phyloP scores from a whole-genome alignment of 1,140 invertebrate genomes.

The Drosophila seguyi region DNA sequence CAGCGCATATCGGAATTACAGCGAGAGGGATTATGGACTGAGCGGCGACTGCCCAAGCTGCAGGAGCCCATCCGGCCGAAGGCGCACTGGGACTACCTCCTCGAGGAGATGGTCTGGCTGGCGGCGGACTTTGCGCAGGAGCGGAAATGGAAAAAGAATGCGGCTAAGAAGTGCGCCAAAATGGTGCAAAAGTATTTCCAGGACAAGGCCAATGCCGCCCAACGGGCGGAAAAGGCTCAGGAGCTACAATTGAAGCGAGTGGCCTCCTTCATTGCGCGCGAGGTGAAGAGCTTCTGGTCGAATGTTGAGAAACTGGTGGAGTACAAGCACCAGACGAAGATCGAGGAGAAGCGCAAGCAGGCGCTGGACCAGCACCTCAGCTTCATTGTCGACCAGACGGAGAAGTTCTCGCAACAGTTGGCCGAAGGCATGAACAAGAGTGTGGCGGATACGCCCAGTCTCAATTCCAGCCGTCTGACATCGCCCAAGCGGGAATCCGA shows the following conservation, averaged over 20 bases:
- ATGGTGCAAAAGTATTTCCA: conserved; percentile 98
- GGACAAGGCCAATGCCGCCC: conserved; percentile 95
- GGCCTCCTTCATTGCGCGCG: conserved; percentile 95
- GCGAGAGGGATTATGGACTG: conserved; percentile 96
- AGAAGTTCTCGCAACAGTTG: conserved; percentile 97
- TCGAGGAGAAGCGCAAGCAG: conserved; percentile 98
- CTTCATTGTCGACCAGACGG: conserved; percentile 99
- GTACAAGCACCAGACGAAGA: conserved; percentile 95
- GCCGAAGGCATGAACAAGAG: conserved; percentile 91
- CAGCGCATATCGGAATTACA: conserved; percentile 95
- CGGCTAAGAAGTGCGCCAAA: conserved; percentile 95
- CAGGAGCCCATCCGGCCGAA: conserved; percentile 95
- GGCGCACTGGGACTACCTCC: conserved; percentile 99
- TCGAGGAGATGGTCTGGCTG: conserved; percentile 99
- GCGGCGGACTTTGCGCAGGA: conserved; percentile 99
- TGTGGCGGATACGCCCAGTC: conserved; percentile 64
- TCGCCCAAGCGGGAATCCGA: conserved; percentile 86
- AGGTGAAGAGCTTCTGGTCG: conserved; percentile 97
- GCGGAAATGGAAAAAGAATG: conserved; percentile 98
- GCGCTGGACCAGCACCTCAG: conserved; percentile 98
- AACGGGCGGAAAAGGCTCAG: conserved; percentile 96
- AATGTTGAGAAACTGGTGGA: conserved; percentile 99
- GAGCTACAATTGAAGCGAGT: conserved; percentile 94
- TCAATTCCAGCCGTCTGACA: conserved; percentile 85
- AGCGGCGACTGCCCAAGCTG: conserved; percentile 95